These are phyloP conservation scores for Falco rusticolus DNA, from an alignment of 2,797 vertebrate species.

Conservation along the genomic window DNA sequence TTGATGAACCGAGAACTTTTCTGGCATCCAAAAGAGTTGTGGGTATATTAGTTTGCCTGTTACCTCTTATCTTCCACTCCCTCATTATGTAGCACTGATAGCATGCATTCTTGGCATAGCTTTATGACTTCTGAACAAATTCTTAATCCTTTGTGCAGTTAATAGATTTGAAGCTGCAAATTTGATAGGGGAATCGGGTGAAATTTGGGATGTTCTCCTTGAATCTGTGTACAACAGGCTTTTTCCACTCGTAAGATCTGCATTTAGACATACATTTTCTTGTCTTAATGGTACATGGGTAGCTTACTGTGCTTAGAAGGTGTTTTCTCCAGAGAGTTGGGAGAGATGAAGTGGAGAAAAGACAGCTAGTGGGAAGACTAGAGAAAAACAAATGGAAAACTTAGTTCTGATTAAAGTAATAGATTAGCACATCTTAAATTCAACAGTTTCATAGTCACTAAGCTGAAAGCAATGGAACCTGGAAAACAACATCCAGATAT, in stretches of 20 bases:
- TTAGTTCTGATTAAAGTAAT: background rate
- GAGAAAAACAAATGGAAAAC: background rate
- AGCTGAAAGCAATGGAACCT: background rate
- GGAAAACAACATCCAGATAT: background rate
- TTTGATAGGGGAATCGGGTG: background rate
- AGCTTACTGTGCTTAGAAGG: background rate
- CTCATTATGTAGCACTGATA: background rate
- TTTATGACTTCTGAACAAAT: slow-evolving; percentile 39
- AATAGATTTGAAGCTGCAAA: background rate
- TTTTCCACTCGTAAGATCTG: background rate
- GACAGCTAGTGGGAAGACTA: background rate
- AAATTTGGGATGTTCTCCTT: background rate
- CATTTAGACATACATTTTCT: background rate
- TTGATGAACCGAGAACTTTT: slow-evolving; percentile 27
- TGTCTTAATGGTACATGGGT: background rate
- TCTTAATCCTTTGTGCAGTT: background rate
- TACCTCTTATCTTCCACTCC: slow-evolving; percentile 33
- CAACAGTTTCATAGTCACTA: background rate
- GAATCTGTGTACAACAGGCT: background rate
- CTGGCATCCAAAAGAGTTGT: background rate
- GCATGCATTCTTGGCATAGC: slow-evolving; percentile 22
- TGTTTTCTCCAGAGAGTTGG: background rate
- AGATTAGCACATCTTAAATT: background rate
- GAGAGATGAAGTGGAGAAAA: background rate
- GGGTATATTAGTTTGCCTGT: slow-evolving; percentile 2